A percentile compares a stretch with the other conserved stretches of the same genome.
These are phyloP conservation scores for Amblyopsis rosae DNA, from an alignment of 2,113 vertebrate species.

Conservation along the genomic window DNA sequence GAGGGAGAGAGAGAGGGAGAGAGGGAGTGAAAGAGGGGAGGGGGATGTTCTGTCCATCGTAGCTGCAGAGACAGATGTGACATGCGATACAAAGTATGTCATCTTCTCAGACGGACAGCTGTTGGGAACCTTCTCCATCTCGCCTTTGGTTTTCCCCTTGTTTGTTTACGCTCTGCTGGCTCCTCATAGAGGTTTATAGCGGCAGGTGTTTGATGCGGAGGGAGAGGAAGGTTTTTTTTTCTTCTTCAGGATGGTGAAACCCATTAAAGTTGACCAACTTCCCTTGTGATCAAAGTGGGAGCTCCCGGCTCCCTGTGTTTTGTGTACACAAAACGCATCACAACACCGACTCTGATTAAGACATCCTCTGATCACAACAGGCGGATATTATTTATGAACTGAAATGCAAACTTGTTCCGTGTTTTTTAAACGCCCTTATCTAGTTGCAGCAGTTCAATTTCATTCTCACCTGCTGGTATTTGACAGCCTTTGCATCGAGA, in stretches of 20 bases:
- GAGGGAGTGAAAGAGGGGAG: conserved; percentile 45
- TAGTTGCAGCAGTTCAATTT: conserved; percentile 62
- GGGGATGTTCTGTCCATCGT: conserved; percentile 75
- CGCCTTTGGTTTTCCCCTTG: conserved; percentile 56
- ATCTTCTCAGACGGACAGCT: conserved; percentile 79
- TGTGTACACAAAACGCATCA: conserved; percentile 37
- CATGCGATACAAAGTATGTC: conserved; percentile 80
- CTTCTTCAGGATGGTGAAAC: conserved; percentile 37
- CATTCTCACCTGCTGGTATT: conserved; percentile 56
- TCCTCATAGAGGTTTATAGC: conserved; percentile 70
- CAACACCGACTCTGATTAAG: conserved; percentile 53
- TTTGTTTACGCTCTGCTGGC: conserved; percentile 73
- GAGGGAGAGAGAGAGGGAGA: conserved; percentile 50
- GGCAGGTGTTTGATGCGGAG: conserved; percentile 62
- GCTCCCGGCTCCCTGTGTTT: conserved; percentile 27
- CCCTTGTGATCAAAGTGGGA: conserved; percentile 51
- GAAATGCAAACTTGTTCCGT: conserved; percentile 55
- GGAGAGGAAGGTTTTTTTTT: conserved; percentile 30
- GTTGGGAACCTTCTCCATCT: conserved; percentile 69
- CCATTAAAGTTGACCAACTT: conserved; percentile 52
- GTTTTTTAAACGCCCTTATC: conserved; percentile 59
- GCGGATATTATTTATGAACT: conserved; percentile 59
- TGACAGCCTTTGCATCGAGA: conserved; percentile 65
- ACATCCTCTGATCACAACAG: conserved; percentile 28
- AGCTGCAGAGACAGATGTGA: conserved; percentile 80